phyloP scores from a whole-genome alignment of 1,140 invertebrate genomes.

The Aethina tumida region DNA sequence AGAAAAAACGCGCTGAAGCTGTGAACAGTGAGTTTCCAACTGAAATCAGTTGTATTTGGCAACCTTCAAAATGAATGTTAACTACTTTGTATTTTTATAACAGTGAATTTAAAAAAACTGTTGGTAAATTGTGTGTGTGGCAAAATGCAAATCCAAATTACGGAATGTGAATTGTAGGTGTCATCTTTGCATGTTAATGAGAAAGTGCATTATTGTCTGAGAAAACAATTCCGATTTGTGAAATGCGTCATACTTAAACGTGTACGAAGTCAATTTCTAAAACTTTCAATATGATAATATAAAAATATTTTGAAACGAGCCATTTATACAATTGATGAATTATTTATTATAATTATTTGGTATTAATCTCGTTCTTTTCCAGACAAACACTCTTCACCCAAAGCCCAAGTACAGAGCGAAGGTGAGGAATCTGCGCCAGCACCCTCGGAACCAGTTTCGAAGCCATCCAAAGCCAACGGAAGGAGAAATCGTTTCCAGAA shows the following conservation, averaged over 20 bases:
- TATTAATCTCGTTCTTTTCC: constrained; percentile 2
- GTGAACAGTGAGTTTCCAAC: constrained; percentile 28
- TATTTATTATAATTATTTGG: neutral
- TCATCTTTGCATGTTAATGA: no score
- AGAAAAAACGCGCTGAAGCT: constrained; percentile 49
- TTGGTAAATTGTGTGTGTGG: no score
- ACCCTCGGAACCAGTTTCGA: constrained; percentile 11
- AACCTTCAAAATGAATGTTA: neutral
- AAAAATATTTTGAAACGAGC: no score
- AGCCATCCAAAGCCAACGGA: constrained; percentile 8
- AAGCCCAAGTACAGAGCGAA: constrained; percentile 16
- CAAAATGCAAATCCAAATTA: no score
- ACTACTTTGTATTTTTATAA: no score
- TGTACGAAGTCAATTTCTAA: no score
- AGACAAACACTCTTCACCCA: constrained; percentile 18
- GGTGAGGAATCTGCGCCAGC: constrained; percentile 12
- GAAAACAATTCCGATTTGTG: no score
- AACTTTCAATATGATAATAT: no score
- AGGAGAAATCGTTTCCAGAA: constrained; percentile 15
- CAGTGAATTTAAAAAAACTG: no score
- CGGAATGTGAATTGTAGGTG: no score
- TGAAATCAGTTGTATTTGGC: neutral
- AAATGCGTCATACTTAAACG: no score
- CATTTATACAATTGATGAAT: neutral
- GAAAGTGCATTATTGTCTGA: no score